Evolutionary conservation across 2,113 vertebrate species (phyloP).

Genomic region (Bothrops jararaca): DNA sequence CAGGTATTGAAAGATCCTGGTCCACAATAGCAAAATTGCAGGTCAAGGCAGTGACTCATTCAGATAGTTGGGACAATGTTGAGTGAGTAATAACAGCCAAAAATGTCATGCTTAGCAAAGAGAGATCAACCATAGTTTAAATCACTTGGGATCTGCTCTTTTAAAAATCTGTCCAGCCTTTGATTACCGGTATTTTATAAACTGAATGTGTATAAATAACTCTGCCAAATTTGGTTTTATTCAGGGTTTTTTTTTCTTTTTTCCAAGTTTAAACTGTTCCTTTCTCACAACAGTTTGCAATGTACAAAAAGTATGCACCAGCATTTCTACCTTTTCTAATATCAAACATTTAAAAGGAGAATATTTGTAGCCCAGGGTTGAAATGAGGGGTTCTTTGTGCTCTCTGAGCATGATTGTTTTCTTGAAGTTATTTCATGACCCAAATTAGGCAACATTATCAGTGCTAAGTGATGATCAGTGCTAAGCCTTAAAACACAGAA

Average conservation of each 20-base stretch:
- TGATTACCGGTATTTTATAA: not conserved
- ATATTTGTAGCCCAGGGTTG: too few species aligned
- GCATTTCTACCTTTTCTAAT: not conserved
- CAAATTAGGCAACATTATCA: too few species aligned
- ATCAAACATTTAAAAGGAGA: not conserved
- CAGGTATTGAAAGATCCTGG: not conserved
- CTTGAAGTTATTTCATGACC: too few species aligned
- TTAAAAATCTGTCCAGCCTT: not conserved
- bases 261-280: not conserved
- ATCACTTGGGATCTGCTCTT: not conserved
- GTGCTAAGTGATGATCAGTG: too few species aligned
- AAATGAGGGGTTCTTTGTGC: too few species aligned
- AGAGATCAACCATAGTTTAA: not conserved
- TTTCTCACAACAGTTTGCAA: not conserved
- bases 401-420: too few species aligned
- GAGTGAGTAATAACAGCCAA: slow-evolving; percentile 1
- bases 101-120: slow-evolving; percentile 21
- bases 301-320: not conserved
- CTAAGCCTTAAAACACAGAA: too few species aligned
- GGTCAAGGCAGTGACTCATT: slow-evolving; percentile 10
- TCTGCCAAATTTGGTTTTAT: not conserved
- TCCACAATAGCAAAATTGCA: slow-evolving; percentile 22
- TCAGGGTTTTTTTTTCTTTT: not conserved
- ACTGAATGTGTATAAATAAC: not conserved
- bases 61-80: not conserved